Evolutionary conservation across 2,113 vertebrate species (phyloP).

Genomic region (Ctenomys sociabilis): DNA sequence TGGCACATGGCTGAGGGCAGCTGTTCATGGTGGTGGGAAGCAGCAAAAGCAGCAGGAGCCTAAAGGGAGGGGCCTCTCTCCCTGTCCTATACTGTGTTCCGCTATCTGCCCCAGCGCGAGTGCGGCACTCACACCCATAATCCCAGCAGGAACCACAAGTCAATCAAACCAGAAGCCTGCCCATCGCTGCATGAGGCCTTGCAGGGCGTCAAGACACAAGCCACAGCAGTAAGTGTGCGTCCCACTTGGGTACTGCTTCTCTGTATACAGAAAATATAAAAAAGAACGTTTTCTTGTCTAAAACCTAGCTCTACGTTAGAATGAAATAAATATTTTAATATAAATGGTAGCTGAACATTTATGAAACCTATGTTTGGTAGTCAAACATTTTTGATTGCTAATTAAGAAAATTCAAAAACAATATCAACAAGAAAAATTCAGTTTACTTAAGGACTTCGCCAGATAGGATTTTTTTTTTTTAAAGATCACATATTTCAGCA

Average conservation of each 20-base stretch:
- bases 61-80: no score
- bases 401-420: not conserved
- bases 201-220: no score
- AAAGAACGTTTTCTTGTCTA: not conserved
- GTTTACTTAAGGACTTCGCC: not conserved
- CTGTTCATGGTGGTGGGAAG: no score
- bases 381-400: not conserved
- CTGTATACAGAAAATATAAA: not conserved
- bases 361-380: not conserved
- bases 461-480: not conserved
- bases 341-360: not conserved
- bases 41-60: no score
- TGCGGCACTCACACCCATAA: no score
- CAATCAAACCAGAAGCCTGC: no score
- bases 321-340: not conserved
- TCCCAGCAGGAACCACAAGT: no score
- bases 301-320: not conserved
- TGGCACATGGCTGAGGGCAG: no score
- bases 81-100: no score
- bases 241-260: not conserved
- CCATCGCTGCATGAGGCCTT: no score
- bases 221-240: not conserved
- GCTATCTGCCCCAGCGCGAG: no score
- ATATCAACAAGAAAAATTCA: not conserved
- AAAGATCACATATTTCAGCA: not conserved